Percentiles rank a stretch among this genome's conserved stretches.
Evolutionary conservation across 2,888 invertebrate species (phyloP).

Genomic region (Pterostichus niger): DNA sequence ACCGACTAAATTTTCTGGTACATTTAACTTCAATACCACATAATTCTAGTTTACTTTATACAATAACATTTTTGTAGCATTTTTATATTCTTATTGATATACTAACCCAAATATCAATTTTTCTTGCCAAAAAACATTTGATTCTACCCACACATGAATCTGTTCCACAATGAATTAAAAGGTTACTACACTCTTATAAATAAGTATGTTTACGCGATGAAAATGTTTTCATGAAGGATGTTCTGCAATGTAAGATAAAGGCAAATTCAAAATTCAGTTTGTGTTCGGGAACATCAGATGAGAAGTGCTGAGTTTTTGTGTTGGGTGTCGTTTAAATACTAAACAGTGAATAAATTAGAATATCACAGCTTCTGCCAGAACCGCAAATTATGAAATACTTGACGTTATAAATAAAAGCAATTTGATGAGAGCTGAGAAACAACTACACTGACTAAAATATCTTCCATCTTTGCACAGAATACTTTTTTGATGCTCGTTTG

Average conservation of each 20-base stretch:
- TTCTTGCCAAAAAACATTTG: background rate
- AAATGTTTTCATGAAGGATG: background rate
- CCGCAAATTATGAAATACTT: background rate
- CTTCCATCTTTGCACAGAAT: too few species aligned
- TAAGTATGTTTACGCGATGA: background rate
- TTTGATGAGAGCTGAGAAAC: background rate
- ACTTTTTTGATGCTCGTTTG: too few species aligned
- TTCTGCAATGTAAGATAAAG: too few species aligned
- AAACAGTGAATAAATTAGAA: background rate
- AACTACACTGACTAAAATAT: too few species aligned
- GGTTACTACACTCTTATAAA: background rate
- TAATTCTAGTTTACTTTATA: too few species aligned
- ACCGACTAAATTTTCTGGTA: too few species aligned
- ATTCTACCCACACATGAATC: background rate
- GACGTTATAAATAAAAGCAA: conserved; percentile 8
- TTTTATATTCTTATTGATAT: too few species aligned
- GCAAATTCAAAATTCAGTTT: too few species aligned
- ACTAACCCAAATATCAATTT: too few species aligned
- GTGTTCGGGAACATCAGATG: too few species aligned
- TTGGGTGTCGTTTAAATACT: background rate
- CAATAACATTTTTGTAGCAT: too few species aligned
- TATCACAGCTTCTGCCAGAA: background rate
- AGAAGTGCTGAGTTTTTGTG: background rate
- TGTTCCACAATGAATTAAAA: conserved; percentile 6
- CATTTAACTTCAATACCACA: too few species aligned